Base-by-base conservation (phyloP, 2,888 invertebrate genomes). In the Lepeophtheirus nordmannii region DNA sequence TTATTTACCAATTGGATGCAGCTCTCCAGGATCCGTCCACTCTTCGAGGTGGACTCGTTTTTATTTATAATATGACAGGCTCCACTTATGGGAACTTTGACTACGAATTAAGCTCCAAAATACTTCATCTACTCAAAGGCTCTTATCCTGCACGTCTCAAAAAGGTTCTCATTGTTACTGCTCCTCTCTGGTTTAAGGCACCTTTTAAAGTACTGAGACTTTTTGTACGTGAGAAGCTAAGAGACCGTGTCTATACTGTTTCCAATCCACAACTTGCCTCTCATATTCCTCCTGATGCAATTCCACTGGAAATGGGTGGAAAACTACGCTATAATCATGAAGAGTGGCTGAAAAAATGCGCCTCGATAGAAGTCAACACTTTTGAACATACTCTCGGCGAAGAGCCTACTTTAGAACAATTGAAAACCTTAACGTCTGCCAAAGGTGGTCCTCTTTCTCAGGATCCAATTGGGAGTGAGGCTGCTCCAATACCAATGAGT, bases 61-160 rank as follows among this genome's bases (percentile, higher is more conserved):
- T 97, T 78, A 89, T 97, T 71, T 97, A 96, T 80, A 94, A 97
- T 78, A 97, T 97, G 96, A 90, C 91, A 23, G 89, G 89, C 75
- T 94, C 94, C 69, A 94, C 92, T 78, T 94, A 93, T 79, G 87
- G 89, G 71, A 92, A 96, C 82, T 96, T 96, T 76, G 96, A 96
- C 78, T 94, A 94, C 76, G 94, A 96, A 74, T 82, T 96, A 70
- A 93, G 94, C 68, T 92, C 93, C 79, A 96, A 96, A 79, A 96
- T 96, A 73, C 83, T 96, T 72, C 93, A 89, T 66, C 82, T 96
- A 76, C 80, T 96, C 60, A 96, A 96, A 89, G 96, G 94, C 72
- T 92, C 90, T 65, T 96, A 94, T 80, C 96, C 96, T 71, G 96
- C 96, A 38, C 87, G 93, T 74, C 79, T 97, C 74, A 94, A 94